phyloP scores from a whole-genome alignment of 2,113 vertebrate species.

The Jacana jacana region DNA sequence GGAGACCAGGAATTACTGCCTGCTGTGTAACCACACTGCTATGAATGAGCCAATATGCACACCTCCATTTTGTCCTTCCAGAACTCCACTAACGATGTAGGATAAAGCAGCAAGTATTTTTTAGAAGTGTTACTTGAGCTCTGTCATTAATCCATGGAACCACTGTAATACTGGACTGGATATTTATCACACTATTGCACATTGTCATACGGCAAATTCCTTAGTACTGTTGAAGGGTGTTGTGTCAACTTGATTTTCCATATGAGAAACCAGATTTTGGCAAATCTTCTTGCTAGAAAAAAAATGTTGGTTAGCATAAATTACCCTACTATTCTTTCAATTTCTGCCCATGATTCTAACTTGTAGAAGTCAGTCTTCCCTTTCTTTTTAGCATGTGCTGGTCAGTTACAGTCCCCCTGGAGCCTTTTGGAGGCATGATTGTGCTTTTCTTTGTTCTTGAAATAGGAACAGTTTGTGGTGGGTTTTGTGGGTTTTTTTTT shows the following conservation, averaged over 20 bases:
- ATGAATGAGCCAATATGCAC: rapidly evolving
- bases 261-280: background rate
- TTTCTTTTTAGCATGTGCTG: background rate
- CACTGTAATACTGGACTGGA: rapidly evolving
- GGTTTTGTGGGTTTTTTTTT: too few relatives aligned
- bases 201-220: background rate
- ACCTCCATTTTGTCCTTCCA: background rate
- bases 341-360: background rate
- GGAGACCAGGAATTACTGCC: background rate
- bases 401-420: background rate
- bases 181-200: background rate
- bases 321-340: background rate
- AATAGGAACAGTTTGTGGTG: rapidly evolving
- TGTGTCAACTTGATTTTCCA: background rate
- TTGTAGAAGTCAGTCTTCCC: background rate
- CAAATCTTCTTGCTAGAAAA: background rate
- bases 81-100: background rate
- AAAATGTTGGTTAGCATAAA: background rate
- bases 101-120: background rate
- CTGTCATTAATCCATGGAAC: background rate
- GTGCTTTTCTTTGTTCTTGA: background rate
- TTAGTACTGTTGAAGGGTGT: background rate
- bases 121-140: background rate
- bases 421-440: background rate
- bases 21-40: rapidly evolving